These are phyloP conservation scores for Pseudorhiza aurosa DNA, from an alignment of 30 jellyfish, hydroid and myxozoan species.

Conservation along the genomic window DNA sequence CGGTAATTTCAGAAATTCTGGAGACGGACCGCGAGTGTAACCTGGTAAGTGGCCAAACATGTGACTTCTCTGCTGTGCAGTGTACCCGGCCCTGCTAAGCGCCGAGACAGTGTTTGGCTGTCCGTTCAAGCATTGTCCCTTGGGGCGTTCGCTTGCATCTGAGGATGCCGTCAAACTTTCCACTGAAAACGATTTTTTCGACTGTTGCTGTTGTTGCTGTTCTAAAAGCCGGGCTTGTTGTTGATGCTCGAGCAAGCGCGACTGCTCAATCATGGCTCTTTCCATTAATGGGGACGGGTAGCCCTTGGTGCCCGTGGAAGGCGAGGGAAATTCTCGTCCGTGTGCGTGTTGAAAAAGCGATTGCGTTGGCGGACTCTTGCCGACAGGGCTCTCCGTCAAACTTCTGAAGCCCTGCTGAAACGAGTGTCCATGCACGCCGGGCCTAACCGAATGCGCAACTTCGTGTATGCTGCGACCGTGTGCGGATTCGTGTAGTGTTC, in stretches of 20 bases:
- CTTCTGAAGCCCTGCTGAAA: constrained; percentile 59
- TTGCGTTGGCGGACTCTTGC: constrained; percentile 69
- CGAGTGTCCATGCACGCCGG: constrained; percentile 59
- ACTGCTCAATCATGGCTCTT: constrained; percentile 45
- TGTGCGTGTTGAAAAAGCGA: constrained; percentile 64
- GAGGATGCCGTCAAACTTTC: constrained; percentile 82
- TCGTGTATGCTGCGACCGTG: constrained; percentile 56
- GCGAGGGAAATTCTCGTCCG: constrained; percentile 70
- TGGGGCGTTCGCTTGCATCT: constrained; percentile 66
- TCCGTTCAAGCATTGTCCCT: constrained; percentile 73
- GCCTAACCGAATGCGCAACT: constrained; percentile 53
- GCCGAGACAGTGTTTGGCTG: constrained; percentile 60
- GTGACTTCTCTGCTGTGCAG: constrained; percentile 68
- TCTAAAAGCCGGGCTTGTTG: constrained; percentile 19
- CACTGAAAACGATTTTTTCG: constrained; percentile 84
- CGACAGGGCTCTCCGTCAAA: constrained; percentile 64
- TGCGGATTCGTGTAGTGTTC: constrained; percentile 61
- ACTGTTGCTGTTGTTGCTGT: constrained; percentile 56
- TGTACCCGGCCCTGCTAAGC: constrained; percentile 62
- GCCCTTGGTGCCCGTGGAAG: constrained; percentile 49
- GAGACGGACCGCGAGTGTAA: constrained; percentile 59
- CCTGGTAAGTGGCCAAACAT: constrained; percentile 63
- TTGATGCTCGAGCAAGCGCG: constrained; percentile 24
- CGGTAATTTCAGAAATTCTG: constrained; percentile 61
- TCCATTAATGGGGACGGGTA: constrained; percentile 54